phyloP scores from a whole-genome alignment of 2,797 vertebrate species.

The Gobio occitaniae region DNA sequence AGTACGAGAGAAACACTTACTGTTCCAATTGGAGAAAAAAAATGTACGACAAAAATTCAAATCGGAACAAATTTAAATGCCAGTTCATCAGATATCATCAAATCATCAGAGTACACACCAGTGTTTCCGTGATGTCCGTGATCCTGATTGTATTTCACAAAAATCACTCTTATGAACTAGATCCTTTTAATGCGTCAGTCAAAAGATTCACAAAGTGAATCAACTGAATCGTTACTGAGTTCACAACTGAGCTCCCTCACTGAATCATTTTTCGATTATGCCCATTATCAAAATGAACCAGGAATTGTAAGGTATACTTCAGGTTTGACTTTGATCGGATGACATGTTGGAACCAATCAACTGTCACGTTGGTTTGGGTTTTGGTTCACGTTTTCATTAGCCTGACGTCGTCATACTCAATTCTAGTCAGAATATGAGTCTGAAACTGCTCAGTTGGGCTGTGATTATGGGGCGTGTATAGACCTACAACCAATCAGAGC shows the following conservation, averaged over 20 bases:
- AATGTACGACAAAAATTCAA: neutral
- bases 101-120: neutral
- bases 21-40: constrained; percentile 10
- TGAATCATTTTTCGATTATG: neutral
- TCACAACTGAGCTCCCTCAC: neutral
- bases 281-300: neutral
- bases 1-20: constrained; percentile 15
- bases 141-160: neutral
- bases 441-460: no score
- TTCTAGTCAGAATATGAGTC: no score
- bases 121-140: neutral
- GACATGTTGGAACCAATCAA: neutral
- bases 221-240: neutral
- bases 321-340: neutral
- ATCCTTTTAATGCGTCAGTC: neutral
- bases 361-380: no score
- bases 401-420: no score
- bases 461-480: no score
- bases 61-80: neutral
- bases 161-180: neutral
- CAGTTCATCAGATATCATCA: neutral
- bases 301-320: neutral
- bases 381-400: no score
- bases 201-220: neutral
- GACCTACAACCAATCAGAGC: no score